Conservation (phyloP, 2,888 invertebrate genomes). For the Andrena marginata region DNA sequence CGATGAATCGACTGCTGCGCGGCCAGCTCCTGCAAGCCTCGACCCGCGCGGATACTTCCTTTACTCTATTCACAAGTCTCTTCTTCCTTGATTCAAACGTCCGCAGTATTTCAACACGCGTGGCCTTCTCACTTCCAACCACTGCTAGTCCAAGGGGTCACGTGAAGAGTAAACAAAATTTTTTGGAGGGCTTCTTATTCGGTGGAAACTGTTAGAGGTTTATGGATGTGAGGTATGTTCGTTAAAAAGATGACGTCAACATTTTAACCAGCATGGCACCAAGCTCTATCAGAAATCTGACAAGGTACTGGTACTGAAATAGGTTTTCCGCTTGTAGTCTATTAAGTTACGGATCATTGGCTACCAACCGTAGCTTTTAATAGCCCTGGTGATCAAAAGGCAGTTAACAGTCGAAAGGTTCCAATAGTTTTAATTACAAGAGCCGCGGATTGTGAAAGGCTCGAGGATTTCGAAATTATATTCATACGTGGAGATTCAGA, state of each 20-base stretch:
- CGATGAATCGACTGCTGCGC: conserved; percentile 50
- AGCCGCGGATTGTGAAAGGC: background rate
- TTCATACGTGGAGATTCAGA: background rate
- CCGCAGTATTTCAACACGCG: no score
- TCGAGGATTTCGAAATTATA: background rate
- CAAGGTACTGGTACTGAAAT: background rate
- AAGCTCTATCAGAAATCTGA: background rate
- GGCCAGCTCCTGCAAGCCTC: conserved; percentile 21
- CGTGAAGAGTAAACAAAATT: no score
- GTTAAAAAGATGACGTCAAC: background rate
- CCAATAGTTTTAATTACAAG: background rate
- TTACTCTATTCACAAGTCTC: background rate
- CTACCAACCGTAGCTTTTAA: background rate
- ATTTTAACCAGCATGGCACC: background rate
- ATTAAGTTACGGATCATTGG: background rate
- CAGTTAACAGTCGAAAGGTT: background rate
- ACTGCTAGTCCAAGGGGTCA: no score
- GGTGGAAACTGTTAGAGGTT: background rate
- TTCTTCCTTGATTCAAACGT: background rate
- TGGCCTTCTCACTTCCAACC: no score
- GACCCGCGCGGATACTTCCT: background rate
- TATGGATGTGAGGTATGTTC: background rate
- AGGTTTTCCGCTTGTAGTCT: no score
- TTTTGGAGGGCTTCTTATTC: no score
- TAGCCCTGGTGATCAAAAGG: background rate